Conservation (phyloP, 2,113 vertebrate species). For the Antigone vipio region DNA sequence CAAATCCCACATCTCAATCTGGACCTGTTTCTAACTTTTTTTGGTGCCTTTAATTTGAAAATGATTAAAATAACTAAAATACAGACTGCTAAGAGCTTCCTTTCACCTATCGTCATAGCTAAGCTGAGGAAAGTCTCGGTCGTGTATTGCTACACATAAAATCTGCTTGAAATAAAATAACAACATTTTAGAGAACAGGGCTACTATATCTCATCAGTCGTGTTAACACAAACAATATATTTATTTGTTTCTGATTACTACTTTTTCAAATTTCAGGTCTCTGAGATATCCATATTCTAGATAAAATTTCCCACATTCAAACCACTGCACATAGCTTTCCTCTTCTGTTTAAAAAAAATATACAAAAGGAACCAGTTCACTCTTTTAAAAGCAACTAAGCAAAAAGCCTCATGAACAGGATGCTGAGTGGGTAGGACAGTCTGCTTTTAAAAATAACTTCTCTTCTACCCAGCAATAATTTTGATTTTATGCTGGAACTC, state of each 20-base stretch:
- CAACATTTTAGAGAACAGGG: neutral
- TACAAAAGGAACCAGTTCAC: neutral
- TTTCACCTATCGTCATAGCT: neutral
- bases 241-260: neutral
- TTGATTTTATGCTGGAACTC: neutral
- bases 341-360: neutral
- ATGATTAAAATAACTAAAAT: neutral
- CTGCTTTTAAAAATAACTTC: conserved; percentile 15
- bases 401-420: neutral
- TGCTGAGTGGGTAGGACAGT: conserved; percentile 8
- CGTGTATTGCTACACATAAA: neutral
- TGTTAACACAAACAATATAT: neutral
- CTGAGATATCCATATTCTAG: neutral
- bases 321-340: neutral
- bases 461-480: neutral
- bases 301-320: neutral
- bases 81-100: neutral
- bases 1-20: neutral
- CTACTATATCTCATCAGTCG: neutral
- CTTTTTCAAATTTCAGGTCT: neutral
- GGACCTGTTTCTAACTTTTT: neutral
- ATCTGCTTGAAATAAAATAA: neutral
- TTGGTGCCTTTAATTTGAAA: neutral
- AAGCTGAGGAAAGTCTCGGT: neutral
- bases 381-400: neutral